These are phyloP conservation scores for Zeuzera pyrina DNA, from an alignment of 2,888 invertebrate species.

Conservation along the genomic window DNA sequence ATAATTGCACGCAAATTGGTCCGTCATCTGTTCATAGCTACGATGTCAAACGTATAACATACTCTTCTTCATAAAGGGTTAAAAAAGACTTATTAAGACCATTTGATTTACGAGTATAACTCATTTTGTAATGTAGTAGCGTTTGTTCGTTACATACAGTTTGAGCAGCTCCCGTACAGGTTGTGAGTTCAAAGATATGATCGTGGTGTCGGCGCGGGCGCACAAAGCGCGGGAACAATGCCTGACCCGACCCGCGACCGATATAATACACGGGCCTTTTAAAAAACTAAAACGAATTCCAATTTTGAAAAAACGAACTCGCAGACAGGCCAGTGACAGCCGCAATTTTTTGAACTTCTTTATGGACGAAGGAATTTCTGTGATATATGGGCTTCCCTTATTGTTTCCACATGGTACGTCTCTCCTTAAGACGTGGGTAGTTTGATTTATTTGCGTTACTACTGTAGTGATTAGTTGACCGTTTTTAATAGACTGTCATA, in stretches of 20 bases:
- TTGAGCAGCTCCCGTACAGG: no score
- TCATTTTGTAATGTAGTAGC: no score
- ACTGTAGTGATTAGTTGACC: no score
- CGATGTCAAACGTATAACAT: no score
- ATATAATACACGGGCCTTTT: conserved; percentile 12
- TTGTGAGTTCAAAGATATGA: not conserved
- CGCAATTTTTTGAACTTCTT: conserved; percentile 33
- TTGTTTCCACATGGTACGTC: conserved; percentile 17
- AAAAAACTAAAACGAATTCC: conserved; percentile 15
- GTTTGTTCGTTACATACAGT: no score
- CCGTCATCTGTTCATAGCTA: no score
- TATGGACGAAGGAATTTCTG: conserved; percentile 25
- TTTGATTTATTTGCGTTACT: not conserved
- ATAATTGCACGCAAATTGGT: no score
- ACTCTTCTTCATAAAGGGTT: no score
- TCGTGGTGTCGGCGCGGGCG: not conserved
- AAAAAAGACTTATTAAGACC: no score
- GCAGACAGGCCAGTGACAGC: conserved; percentile 26
- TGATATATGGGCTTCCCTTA: conserved; percentile 36
- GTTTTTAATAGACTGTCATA: no score
- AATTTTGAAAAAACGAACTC: conserved; percentile 22
- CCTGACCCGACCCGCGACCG: conserved; percentile 25
- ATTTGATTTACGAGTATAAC: no score
- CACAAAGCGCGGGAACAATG: conserved; percentile 7
- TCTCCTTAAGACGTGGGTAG: no score